A percentile compares a stretch with the other conserved stretches of the same genome.
phyloP scores from a whole-genome alignment of 2,797 vertebrate genomes.

The Tragelaphus eurycerus region DNA sequence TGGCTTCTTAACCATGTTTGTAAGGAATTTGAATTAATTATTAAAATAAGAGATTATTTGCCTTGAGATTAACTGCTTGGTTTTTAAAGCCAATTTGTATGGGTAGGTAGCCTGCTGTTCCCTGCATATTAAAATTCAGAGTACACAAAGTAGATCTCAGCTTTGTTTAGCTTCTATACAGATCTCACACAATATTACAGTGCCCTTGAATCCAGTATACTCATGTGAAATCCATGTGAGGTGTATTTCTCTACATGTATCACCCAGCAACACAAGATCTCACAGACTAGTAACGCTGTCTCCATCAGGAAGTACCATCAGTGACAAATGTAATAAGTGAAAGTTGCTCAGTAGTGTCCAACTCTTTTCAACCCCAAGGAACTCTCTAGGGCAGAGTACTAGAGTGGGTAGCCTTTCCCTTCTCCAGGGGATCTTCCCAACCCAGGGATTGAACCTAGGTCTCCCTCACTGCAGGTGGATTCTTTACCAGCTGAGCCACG shows the following conservation, averaged over 20 bases:
- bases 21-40: constrained; percentile 58
- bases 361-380: neutral
- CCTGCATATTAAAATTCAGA: constrained; percentile 46
- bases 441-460: neutral
- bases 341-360: neutral
- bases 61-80: constrained; percentile 57
- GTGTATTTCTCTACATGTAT: neutral
- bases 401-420: neutral
- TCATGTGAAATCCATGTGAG: neutral
- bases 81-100: constrained; percentile 52
- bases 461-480: neutral
- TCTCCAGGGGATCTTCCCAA: neutral
- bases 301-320: neutral
- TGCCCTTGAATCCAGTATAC: neutral
- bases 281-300: neutral
- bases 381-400: neutral
- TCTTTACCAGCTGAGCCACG: neutral
- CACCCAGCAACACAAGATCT: neutral
- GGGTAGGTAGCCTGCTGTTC: constrained; percentile 37
- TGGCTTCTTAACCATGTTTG: constrained; percentile 34
- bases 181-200: neutral
- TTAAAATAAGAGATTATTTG: constrained; percentile 65
- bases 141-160: constrained; percentile 7
- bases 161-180: constrained; percentile 33
- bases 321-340: neutral